Evolutionary conservation across 2,888 invertebrate genomes (phyloP).

Genomic region (Dryomyza anilis): DNA sequence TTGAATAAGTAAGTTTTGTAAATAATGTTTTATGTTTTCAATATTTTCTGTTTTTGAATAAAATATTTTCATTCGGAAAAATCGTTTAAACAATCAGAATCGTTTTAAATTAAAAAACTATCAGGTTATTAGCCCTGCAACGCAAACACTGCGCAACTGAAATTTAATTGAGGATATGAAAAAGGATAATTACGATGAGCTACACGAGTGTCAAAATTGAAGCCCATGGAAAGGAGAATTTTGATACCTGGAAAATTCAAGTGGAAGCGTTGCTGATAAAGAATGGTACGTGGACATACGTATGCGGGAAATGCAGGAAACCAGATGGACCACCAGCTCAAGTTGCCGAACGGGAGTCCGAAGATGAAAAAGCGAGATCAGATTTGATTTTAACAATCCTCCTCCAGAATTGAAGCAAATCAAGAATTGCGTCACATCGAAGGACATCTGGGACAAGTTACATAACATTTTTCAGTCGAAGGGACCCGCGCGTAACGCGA

Average conservation of each 20-base stretch:
- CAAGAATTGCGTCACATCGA: conserved; percentile 25
- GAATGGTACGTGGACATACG: conserved; percentile 27
- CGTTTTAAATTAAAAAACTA: not conserved
- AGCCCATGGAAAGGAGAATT: not conserved
- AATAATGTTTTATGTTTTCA: no score
- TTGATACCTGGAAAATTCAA: conserved; percentile 13
- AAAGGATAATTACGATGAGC: conserved; percentile 3
- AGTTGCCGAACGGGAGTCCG: conserved; percentile 7
- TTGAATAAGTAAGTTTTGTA: no score
- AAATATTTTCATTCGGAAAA: no score
- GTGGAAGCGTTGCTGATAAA: not conserved
- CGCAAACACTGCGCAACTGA: conserved; percentile 1
- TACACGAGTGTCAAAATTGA: not conserved
- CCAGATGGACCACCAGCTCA: not conserved
- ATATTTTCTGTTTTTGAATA: no score
- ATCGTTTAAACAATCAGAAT: not conserved
- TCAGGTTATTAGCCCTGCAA: conserved; percentile 8
- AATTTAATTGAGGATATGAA: not conserved
- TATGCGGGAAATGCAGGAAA: conserved; percentile 8
- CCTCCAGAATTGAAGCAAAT: conserved; percentile 29
- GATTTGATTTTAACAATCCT: conserved; percentile 26
- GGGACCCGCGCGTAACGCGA: conserved; percentile 26
- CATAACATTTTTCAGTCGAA: conserved; percentile 21
- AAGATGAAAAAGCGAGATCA: conserved; percentile 26
- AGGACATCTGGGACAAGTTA: conserved; percentile 25